Percentiles rank a stretch among this genome's conserved stretches.
Conservation (phyloP, 2,888 invertebrate species). For the Daptonema setosum region DNA sequence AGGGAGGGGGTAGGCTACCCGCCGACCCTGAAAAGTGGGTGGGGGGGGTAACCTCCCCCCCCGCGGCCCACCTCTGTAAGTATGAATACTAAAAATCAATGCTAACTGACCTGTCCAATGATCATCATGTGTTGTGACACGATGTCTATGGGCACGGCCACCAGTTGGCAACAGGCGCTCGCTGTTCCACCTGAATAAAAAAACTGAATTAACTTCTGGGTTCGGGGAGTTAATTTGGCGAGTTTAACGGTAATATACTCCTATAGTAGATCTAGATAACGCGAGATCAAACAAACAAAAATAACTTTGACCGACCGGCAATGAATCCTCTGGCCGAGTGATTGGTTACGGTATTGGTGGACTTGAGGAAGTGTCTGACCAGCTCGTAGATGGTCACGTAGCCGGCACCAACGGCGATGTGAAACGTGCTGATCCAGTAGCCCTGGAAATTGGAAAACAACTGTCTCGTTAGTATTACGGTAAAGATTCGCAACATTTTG, state of each 20-base stretch:
- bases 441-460: constrained; percentile 29
- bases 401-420: constrained; percentile 51
- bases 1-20: too few relatives aligned
- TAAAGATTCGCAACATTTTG: not conserved
- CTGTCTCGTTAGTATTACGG: not conserved
- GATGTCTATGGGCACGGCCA: constrained; percentile 86
- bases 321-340: constrained; percentile 10
- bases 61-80: too few relatives aligned
- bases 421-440: constrained; percentile 78
- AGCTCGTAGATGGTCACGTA: constrained; percentile 86
- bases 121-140: constrained; percentile 59
- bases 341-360: constrained; percentile 36
- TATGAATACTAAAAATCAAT: too few relatives aligned
- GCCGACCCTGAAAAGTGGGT: too few relatives aligned
- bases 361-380: constrained; percentile 50
- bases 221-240: too few relatives aligned
- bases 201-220: too few relatives aligned
- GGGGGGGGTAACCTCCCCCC: too few relatives aligned
- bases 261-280: too few relatives aligned
- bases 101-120: constrained; percentile 38
- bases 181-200: not conserved
- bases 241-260: too few relatives aligned
- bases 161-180: constrained; percentile 48
- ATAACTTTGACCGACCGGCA: not conserved
- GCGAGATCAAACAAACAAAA: too few relatives aligned